phyloP scores from a whole-genome alignment of 2,888 invertebrate genomes.

The Acleris cristana region DNA sequence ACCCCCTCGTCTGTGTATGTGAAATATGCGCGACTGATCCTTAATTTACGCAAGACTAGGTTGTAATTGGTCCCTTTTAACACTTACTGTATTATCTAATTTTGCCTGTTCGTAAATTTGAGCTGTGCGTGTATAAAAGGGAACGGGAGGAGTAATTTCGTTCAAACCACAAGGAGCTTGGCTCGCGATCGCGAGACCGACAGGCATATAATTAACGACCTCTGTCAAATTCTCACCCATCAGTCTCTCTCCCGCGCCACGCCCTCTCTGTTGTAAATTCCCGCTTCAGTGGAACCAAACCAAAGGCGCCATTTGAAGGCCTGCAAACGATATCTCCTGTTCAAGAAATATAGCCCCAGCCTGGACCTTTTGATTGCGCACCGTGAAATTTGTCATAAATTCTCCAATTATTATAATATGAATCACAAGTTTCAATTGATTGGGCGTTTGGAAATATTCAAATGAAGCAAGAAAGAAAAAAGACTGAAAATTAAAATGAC shows the following conservation, averaged over 20 bases:
- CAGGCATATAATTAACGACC: conserved; percentile 74
- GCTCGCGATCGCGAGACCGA: conserved; percentile 54
- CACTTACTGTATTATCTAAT: conserved; percentile 42
- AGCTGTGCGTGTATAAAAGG: conserved; percentile 61
- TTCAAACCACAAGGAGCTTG: conserved; percentile 56
- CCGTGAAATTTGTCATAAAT: conserved; percentile 35
- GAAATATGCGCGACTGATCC: not conserved
- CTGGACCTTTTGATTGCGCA: conserved; percentile 26
- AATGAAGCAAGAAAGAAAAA: conserved; percentile 5
- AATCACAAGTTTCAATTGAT: conserved; percentile 27
- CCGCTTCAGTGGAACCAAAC: conserved; percentile 52
- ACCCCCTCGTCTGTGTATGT: too few species aligned
- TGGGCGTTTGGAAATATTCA: not conserved
- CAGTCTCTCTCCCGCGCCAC: conserved; percentile 49
- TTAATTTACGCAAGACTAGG: not conserved
- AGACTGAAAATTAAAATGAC: not conserved
- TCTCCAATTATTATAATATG: conserved; percentile 35
- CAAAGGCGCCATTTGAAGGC: conserved; percentile 47
- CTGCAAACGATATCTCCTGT: conserved; percentile 42
- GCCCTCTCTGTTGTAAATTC: conserved; percentile 55
- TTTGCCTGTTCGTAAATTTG: conserved; percentile 62
- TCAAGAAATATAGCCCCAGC: conserved; percentile 39
- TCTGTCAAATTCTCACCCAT: conserved; percentile 76
- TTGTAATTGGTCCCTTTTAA: conserved; percentile 9
- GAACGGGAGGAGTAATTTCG: conserved; percentile 63